Evolutionary conservation across 2,888 invertebrate genomes (phyloP), one percentile per base, ranked within the genome.

Genomic region (Pandemis cinnamomeana): DNA sequence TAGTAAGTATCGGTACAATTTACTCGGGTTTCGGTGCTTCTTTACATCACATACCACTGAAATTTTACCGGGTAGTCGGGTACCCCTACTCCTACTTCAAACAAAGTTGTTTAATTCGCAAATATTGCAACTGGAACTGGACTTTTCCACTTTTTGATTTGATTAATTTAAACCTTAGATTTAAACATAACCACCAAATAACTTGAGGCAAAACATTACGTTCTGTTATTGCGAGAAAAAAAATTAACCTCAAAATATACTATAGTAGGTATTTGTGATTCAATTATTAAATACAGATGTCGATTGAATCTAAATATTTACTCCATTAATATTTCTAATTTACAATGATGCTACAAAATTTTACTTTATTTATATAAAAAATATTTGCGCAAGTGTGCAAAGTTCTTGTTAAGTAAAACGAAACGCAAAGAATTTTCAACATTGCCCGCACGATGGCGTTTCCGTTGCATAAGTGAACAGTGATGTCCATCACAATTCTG

Each of bases 371-470:
- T 10, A 11, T 13, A 13, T 11, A 13, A 13, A 48, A 48, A 11
- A 48, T 3, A 48, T 48, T 48, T 48, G 48, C 8, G 20, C 15
- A 36, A 36, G n/a, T 66, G 36, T 7, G n/a, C 13, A 27, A 1
- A 20, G 36, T 20, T 4, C 27, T 36, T 36, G 27, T 58, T 11
- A n/a, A 71, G 80, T 83, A 61, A 68, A 87, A 84, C 71, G 86
- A 77, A 89, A 85, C 84, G 84, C 77, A 71, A 64, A 61, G 72
- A 66, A 80, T 82, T 83, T 84, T 81, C 74, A 79, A 81, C 79
- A 76, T 76, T 80, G 78, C 80, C 86, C 89, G 88, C 86, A 86
- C 88, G 91, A 87, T 90, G 90, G 90, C 91, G 90, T 84, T 87
- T 86, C 83, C 81, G 85, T 87, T 91, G 91, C 90, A 89, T 89